Base-by-base conservation (phyloP, 2,113 vertebrate genomes). In the Microtus richardsoni region DNA sequence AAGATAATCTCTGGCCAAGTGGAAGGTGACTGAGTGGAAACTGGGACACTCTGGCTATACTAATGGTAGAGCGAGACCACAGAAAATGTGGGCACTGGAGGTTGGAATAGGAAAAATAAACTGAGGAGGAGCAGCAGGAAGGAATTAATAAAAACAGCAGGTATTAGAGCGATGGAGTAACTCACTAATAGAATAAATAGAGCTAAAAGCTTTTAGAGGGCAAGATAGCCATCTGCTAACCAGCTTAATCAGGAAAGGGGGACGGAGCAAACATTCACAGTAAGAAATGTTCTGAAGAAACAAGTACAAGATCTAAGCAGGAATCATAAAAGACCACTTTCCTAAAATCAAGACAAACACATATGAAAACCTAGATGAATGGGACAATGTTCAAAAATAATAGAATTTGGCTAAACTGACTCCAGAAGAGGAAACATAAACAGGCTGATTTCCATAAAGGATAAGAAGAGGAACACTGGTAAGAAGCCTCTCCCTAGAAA, bases 361-460 rank as follows among this genome's bases (percentile, higher is more conserved):
- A 36, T 88, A 19, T 90, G 75, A 94, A 95, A 96, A 88, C 54
- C 30, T 82, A 88, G 64, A 39, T 7, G 28, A 74, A 80, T 62
- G 39, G 58, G 41, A 47, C 3, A 87, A 9, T 79, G 84, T 90
- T 90, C 77, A 74, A 96, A 89, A 33, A 41, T 93, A 95, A 94
- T 87, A 77, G 64, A 86, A 83, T 93, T 82, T 85, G 78, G 64
- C 30, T 82, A 93, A 97, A n/a, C 66, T 49, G 73, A 92, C 71
- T 89, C 64, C 47, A 87, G 79, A 87, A 94, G n/a, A 85, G 85
- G 93, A 86, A 94, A 88, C 60, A 44, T 85, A 92, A 92, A 94
- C n/a, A 84, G 79, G 47, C 28, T 33, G 75, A 17, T 66, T 91
- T 88, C 41, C 39, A 79, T 47, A 30, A 62, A n/a, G 24, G 14